Base-by-base conservation (phyloP, 2,113 vertebrate genomes). In the Brachyhypopomus occidentalis region DNA sequence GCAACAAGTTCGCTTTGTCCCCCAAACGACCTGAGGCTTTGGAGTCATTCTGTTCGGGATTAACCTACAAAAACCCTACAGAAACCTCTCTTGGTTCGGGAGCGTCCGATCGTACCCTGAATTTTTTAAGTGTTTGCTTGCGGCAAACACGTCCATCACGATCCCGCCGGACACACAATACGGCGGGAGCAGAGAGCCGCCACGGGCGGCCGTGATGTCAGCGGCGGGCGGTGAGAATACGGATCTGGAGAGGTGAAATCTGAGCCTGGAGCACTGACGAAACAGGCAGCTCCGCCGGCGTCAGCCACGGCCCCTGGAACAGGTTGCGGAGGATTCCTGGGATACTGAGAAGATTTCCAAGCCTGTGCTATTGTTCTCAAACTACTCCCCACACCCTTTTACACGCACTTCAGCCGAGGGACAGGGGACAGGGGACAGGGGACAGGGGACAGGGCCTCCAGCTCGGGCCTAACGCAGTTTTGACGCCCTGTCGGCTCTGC, bases 291-390 rank as follows among this genome's bases (percentile, higher is more conserved):
- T 83, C 83, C 78, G 58, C 25, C 79, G 84, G 80, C 67, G 81
- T 88, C 87, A 88, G 86, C 67, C 74, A 77, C 62, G 67, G 75
- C 75, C 72, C 86, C 63, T 55, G 82, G 90, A 93, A 94, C 92
- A 92, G 92, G 93, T 94, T 94, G 84, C 8, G 92, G 92, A 85
- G 86, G 92, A 93, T 94, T 94, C 92, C 91, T 83, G 82, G 92
- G 90, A 94, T 92, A 83, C 84, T 90, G 85, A 91, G 91, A 91
- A 91, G 89, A 88, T 90, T 90, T 89, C 86, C 83, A 86, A 85
- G 86, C 86, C 88, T 80, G 41, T 83, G 67, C 85, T 88, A 82
- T 90, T 91, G 87, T 91, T 82, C 84, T 84, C 69, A 55, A 36
- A 84, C 82, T 84, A 75, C 83, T 72, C 58, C 90, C 83, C 85